Percentiles rank a stretch among this genome's conserved stretches.
These are phyloP conservation scores for Calephelis perditalis DNA, from an alignment of 2,888 invertebrate species.

Conservation along the genomic window DNA sequence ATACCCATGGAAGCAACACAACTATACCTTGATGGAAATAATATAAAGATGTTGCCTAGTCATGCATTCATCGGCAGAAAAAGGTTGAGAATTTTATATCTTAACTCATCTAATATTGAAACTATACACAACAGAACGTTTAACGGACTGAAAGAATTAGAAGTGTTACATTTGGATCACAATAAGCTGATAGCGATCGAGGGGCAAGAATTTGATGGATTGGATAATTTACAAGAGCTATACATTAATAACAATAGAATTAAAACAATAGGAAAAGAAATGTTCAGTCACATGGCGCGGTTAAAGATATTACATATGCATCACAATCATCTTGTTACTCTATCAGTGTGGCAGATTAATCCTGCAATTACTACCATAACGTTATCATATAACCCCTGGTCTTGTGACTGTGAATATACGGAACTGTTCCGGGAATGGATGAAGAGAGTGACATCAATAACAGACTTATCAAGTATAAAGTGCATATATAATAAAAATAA, in stretches of 20 bases:
- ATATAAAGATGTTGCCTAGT: slow-evolving; percentile 85
- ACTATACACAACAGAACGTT: slow-evolving; percentile 89
- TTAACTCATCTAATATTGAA: slow-evolving; percentile 88
- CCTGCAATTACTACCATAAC: slow-evolving; percentile 80
- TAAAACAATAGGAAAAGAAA: slow-evolving; percentile 82
- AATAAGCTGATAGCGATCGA: slow-evolving; percentile 83
- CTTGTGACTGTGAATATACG: slow-evolving; percentile 89
- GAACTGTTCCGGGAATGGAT: slow-evolving; percentile 88
- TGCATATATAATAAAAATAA: slow-evolving; percentile 81
- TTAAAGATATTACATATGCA: slow-evolving; percentile 83
- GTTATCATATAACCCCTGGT: slow-evolving; percentile 87
- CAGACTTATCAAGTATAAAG: slow-evolving; percentile 80
- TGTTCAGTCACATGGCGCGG: slow-evolving; percentile 82
- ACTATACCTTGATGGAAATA: slow-evolving; percentile 90
- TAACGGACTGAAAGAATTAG: slow-evolving; percentile 88
- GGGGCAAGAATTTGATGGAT: slow-evolving; percentile 89
- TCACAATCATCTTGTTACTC: slow-evolving; percentile 83
- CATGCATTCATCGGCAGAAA: slow-evolving; percentile 93
- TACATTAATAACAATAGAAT: slow-evolving; percentile 87
- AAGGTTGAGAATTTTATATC: slow-evolving; percentile 84
- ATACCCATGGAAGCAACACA: slow-evolving; percentile 96
- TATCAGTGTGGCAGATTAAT: slow-evolving; percentile 85
- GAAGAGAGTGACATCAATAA: slow-evolving; percentile 81
- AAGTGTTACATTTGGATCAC: slow-evolving; percentile 85
- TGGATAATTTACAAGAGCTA: slow-evolving; percentile 84